Conservation (phyloP, 1,140 invertebrate species). For the Mya arenaria region DNA sequence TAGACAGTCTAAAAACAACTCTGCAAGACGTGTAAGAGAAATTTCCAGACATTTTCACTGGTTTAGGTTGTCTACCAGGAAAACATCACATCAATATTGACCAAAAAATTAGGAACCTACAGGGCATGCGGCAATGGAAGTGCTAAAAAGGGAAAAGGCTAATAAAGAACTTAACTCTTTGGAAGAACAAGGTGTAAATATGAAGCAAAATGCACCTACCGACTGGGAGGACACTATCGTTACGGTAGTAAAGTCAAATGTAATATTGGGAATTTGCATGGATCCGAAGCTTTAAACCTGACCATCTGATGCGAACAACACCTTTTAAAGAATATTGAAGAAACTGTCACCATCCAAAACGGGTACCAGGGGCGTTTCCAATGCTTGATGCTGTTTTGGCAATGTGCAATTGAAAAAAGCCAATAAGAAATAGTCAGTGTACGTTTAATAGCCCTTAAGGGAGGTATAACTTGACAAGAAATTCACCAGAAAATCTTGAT, state of each 20-base stretch:
- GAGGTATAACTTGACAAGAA: constrained; percentile 65
- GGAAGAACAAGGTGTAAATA: constrained; percentile 2
- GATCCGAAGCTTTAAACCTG: constrained; percentile 63
- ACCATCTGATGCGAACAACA: constrained; percentile 56
- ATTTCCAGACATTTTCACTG: background rate
- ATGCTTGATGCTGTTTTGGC: constrained; percentile 80
- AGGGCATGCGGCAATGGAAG: background rate
- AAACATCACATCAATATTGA: constrained; percentile 8
- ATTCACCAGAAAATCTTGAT: constrained; percentile 73
- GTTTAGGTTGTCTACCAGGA: constrained; percentile 27
- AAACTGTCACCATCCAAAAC: constrained; percentile 68
- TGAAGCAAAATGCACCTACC: constrained; percentile 29
- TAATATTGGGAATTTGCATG: constrained; percentile 57
- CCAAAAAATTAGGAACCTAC: background rate
- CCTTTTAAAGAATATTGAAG: constrained; percentile 54
- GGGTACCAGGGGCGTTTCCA: constrained; percentile 80
- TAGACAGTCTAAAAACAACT: background rate
- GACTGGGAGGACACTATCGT: constrained; percentile 29
- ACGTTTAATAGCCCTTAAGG: constrained; percentile 62
- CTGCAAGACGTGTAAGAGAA: background rate
- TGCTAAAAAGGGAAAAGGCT: constrained; percentile 13
- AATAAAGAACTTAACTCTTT: constrained; percentile 5
- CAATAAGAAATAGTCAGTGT: constrained; percentile 35
- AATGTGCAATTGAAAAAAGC: constrained; percentile 50
- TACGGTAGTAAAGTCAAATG: constrained; percentile 44